Evolutionary conservation across 2,888 invertebrate genomes (phyloP).

Genomic region (Bruchidius siliquastri): DNA sequence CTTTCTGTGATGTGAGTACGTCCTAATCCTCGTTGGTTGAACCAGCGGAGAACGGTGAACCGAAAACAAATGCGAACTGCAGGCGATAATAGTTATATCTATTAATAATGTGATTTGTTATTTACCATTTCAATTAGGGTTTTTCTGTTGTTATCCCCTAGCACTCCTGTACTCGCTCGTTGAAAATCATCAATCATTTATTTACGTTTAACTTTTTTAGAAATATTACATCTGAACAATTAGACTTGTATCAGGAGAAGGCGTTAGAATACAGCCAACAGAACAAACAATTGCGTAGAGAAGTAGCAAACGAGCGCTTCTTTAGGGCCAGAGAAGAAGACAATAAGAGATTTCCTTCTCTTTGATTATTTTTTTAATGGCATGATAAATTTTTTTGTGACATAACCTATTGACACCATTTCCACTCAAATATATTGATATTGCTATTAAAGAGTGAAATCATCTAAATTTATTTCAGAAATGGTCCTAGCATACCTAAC

Average conservation of each 20-base stretch:
- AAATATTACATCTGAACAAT: conserved; percentile 39
- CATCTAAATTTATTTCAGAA: not conserved
- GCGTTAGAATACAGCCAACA: conserved; percentile 53
- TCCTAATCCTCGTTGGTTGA: too few relatives aligned
- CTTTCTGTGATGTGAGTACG: too few relatives aligned
- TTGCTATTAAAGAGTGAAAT: not conserved
- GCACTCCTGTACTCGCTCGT: too few relatives aligned
- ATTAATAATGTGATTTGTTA: too few relatives aligned
- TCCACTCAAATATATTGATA: not conserved
- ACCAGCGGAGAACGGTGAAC: too few relatives aligned
- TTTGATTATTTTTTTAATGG: conserved; percentile 25
- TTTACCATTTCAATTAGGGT: too few relatives aligned
- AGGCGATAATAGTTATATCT: too few relatives aligned
- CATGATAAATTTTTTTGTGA: not conserved
- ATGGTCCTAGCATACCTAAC: not conserved
- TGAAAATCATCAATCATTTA: not conserved
- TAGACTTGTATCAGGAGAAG: conserved; percentile 52
- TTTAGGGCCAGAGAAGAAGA: conserved; percentile 48
- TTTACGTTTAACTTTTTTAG: conserved; percentile 20
- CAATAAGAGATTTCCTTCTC: conserved; percentile 40
- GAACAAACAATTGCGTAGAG: conserved; percentile 51
- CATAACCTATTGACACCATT: not conserved
- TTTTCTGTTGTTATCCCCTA: too few relatives aligned
- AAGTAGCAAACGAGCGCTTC: conserved; percentile 53
- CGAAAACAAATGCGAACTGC: too few relatives aligned